phyloP scores from a whole-genome alignment of 2,113 vertebrate species.

The Scopus umbretta region DNA sequence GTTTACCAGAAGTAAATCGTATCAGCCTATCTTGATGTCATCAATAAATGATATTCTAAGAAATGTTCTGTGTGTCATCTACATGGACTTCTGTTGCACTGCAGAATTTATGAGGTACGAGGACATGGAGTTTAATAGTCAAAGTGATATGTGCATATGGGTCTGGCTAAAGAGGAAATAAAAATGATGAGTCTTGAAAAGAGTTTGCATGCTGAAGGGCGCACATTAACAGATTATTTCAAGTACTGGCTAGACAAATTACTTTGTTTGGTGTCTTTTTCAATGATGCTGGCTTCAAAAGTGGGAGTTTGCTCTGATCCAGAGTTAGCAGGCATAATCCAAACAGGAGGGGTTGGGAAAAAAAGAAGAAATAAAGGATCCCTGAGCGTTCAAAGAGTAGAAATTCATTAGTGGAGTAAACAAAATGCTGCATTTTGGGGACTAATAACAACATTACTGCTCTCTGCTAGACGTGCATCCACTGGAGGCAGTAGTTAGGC shows the following conservation, averaged over 20 bases:
- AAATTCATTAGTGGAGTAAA: neutral
- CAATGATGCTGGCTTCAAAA: neutral
- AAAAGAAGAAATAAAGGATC: neutral
- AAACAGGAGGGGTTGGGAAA: rapidly evolving
- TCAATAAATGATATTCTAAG: neutral
- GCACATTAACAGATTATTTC: neutral
- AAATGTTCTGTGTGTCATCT: conserved; percentile 2
- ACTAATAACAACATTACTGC: neutral
- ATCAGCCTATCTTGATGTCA: neutral
- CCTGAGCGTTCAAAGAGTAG: neutral
- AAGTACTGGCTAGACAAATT: neutral
- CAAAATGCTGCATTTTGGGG: neutral
- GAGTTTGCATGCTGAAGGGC: conserved; percentile 39
- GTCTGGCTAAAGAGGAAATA: conserved; percentile 23
- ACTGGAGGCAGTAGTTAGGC: neutral
- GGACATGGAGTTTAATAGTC: neutral
- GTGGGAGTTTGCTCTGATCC: neutral
- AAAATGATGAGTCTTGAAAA: conserved; percentile 30
- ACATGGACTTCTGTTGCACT: neutral
- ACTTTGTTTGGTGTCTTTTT: neutral
- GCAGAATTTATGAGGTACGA: conserved; percentile 10
- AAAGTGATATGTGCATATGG: neutral
- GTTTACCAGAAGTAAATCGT: neutral
- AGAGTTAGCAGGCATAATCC: neutral
- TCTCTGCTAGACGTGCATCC: neutral